phyloP scores from a whole-genome alignment of 2,113 vertebrate species.

The Saccopteryx leptura region DNA sequence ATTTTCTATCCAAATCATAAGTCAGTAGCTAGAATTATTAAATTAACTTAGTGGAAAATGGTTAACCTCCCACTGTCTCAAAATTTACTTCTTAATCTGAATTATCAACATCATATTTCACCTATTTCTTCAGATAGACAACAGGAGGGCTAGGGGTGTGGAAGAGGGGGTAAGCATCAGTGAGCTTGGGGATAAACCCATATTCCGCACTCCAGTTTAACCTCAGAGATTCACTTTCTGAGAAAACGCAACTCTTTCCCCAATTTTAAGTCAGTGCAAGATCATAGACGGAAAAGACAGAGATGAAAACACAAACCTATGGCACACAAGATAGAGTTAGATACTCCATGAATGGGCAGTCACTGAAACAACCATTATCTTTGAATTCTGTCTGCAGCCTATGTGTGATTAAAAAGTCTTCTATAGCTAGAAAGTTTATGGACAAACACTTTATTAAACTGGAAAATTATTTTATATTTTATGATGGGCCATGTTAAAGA shows the following conservation, averaged over 20 bases:
- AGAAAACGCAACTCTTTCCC: background rate
- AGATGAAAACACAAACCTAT: background rate
- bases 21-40: constrained; percentile 15
- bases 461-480: background rate
- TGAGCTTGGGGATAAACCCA: background rate
- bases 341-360: background rate
- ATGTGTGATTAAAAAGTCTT: background rate
- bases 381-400: constrained; percentile 11
- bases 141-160: background rate
- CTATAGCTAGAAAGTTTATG: background rate
- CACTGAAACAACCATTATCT: background rate
- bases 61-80: background rate
- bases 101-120: background rate
- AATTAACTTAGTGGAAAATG: background rate
- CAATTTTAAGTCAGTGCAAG: constrained; percentile 1
- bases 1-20: background rate
- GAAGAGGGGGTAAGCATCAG: background rate
- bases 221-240: constrained; percentile 1
- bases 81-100: background rate
- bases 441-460: background rate
- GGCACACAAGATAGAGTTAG: background rate
- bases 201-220: background rate
- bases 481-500: background rate
- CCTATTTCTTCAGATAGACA: background rate
- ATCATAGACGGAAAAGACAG: background rate